Conservation (phyloP, 2,888 invertebrate genomes). For the Lasioglossum vierecki region DNA sequence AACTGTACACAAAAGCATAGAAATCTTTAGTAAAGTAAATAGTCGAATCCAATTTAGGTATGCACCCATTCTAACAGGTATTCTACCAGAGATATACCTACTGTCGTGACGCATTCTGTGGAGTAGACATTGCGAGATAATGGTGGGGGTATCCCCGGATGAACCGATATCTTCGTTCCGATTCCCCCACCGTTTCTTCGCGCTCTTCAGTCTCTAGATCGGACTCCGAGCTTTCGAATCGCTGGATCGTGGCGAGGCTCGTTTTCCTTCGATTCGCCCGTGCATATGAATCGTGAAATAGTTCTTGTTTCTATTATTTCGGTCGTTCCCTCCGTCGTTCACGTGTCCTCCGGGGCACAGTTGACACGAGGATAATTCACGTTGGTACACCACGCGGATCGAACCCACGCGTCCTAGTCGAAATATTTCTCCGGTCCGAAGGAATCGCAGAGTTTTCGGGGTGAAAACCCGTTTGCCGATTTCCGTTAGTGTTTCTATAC, state of each 20-base stretch:
- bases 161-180: slow-evolving; percentile 62
- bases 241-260: slow-evolving; percentile 61
- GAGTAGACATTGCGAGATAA: slow-evolving; percentile 11
- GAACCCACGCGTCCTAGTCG: too few species aligned
- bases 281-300: background rate
- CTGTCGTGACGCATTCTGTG: slow-evolving; percentile 1
- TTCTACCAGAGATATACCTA: slow-evolving; percentile 17
- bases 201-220: slow-evolving; percentile 66
- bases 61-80: slow-evolving; percentile 19
- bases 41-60: background rate
- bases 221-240: slow-evolving; percentile 69
- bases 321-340: background rate
- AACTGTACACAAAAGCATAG: too few species aligned
- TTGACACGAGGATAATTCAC: background rate
- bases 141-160: slow-evolving; percentile 58
- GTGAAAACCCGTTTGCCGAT: background rate
- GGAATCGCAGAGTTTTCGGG: too few species aligned
- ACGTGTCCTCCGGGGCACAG: background rate
- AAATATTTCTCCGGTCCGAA: background rate
- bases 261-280: slow-evolving; percentile 36
- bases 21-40: too few species aligned
- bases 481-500: background rate
- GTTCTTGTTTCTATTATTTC: background rate
- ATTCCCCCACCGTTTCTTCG: slow-evolving; percentile 40
- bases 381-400: background rate